A percentile compares a stretch with the other conserved stretches of the same genome.
phyloP scores from a whole-genome alignment of 2,888 invertebrate species.

The Chesias legatella region DNA sequence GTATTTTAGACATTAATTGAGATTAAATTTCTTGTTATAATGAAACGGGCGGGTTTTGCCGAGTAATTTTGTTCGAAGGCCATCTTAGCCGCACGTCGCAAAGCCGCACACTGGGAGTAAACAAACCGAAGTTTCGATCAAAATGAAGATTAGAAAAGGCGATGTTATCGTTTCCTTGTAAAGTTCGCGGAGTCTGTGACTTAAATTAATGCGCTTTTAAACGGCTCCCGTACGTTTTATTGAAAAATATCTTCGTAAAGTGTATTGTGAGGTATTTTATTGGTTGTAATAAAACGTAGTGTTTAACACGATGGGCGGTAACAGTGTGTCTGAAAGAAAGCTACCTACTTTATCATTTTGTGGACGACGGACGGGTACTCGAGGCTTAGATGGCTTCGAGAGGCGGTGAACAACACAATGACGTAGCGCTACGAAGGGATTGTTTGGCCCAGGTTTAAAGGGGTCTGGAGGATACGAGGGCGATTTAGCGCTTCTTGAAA shows the following conservation, averaged over 20 bases:
- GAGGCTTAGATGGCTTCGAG: constrained; percentile 57
- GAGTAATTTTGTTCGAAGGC: constrained; percentile 64
- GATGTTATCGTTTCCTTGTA: constrained; percentile 61
- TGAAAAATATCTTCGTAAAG: constrained; percentile 25
- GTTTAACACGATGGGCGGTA: constrained; percentile 38
- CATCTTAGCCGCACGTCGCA: constrained; percentile 53
- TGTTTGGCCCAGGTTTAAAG: constrained; percentile 45
- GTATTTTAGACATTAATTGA: constrained; percentile 80
- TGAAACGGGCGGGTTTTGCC: constrained; percentile 52
- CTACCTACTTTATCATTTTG: constrained; percentile 67
- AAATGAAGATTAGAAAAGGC: constrained; percentile 63
- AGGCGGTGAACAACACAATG: constrained; percentile 47
- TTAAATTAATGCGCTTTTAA: constrained; percentile 47
- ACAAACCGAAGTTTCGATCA: constrained; percentile 68
- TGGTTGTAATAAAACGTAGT: constrained; percentile 40
- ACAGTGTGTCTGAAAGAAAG: constrained; percentile 49
- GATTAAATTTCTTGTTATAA: constrained; percentile 78
- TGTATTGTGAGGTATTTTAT: constrained; percentile 36
- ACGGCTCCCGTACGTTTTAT: constrained; percentile 31
- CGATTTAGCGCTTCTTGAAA: constrained; percentile 51
- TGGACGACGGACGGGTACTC: constrained; percentile 64
- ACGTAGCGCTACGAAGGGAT: constrained; percentile 42
- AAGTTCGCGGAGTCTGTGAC: constrained; percentile 48
- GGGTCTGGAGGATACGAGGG: constrained; percentile 48
- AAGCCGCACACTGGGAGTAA: constrained; percentile 59